Evolutionary conservation across 2,113 vertebrate species (phyloP), one percentile per base, ranked within the genome.

Genomic region (Rhynchopsitta pachyrhyncha): DNA sequence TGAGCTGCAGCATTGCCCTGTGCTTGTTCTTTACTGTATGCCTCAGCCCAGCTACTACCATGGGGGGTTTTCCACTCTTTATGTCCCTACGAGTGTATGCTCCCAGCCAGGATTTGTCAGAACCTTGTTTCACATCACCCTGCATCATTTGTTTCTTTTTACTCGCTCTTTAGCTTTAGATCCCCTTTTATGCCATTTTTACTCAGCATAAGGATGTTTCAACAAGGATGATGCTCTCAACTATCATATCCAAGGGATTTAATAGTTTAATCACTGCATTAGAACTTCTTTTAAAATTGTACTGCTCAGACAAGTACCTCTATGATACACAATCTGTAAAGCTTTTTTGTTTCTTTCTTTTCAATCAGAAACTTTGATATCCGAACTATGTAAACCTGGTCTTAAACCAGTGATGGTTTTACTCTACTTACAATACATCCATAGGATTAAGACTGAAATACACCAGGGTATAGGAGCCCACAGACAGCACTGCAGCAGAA

Each of bases 61-160:
- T 0, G 0, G 28, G 6, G 0, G 3, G 35, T 19, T 41, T 7
- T 19, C 28, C n/a, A 14, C 35, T 71, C 16, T 63, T 62, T 17
- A 6, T 37, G 41, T 37, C n/a, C 3, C 53, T 42, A 17, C 29
- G 42, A 31, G 28, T 17, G 27, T 15, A 20, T 1, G 1, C 10
- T 28, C 42, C 57, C 64, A n/a, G 59, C 29, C 88, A 63, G 35
- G 11, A 49, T 59, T 17, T 46, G 44, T 31, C 35, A 42, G 57
- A 44, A 53, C 13, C 41, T 22, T 0, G 0, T 17, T 60, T 41
- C 33, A 20, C 3, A 20, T 7, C 53, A 29, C 27, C 22, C 18
- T 23, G 25, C 37, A 59, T 29, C 8, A 4, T 10, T 66, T 52
- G 19, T 37, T 70, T 28, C 27, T 60, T 46, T 41, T 47, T 33